Evolutionary conservation across 2,888 invertebrate genomes (phyloP), one percentile per base, ranked within the genome.

Genomic region (Callyntrura sp.): DNA sequence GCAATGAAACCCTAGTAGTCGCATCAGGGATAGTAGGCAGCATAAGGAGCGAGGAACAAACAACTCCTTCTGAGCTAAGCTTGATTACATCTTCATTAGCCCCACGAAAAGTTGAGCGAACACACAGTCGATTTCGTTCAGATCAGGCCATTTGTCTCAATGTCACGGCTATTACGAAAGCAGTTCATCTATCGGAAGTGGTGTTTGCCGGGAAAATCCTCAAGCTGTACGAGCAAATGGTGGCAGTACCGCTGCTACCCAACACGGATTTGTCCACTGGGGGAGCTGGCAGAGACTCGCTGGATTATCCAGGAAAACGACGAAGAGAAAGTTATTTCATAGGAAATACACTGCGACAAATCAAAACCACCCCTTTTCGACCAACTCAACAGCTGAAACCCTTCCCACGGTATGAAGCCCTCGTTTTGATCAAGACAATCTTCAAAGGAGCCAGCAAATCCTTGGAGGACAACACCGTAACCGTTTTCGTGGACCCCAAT

Each of bases 171-270:
- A 79, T 92, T 25, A 78, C 91, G 17, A 85, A 90, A 85, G 85
- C 89, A 20, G 92, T 92, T 35, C 92, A 86, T 81, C 51, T 43
- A 17, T 92, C 92, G 14, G 60, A 90, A 51, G 79, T 91, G 28
- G 87, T 92, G 57, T 92, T 92, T 78, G 92, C 92, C 48, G 92
- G 90, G n/a, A 92, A 92, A 83, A 92, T 92, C 14, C 68, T 92
- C 12, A 88, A 91, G 65, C 87, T 92, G 35, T 87, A 60, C 12
- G 89, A 90, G 43, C 76, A 87, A 43, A 73, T 90, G 55, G 68
- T 51, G 5, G 79, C 78, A 35, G 68, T 48, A 12, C 20, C 68
- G 1, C 55, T 43, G n/a, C n/a, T n/a, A n/a, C n/a, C n/a, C n/a
- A n/a, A n/a, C 23, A 14, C 25, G 8, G 11, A 28, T 76, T 12